Base-by-base conservation (phyloP, 2,888 invertebrate genomes). In the Cheilosia vernalis region DNA sequence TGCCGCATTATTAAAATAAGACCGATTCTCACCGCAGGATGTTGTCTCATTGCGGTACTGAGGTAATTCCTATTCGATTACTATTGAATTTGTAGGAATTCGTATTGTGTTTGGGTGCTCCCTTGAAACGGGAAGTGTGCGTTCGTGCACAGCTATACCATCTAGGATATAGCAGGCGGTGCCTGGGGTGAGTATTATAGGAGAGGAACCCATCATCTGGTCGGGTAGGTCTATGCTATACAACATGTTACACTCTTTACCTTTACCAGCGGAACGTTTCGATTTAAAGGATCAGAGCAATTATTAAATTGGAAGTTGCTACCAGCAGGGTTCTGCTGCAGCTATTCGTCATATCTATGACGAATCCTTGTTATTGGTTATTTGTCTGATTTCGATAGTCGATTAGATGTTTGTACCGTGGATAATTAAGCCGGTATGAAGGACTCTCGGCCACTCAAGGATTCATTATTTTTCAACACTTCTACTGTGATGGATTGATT, bases 391-490 rank as follows among this genome's bases (percentile, higher is more conserved):
- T 80, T 70, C 55, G 74, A 51, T 51, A 53, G 70, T 76, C 74
- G 58, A 66, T 80, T 80, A 70, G 60, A 56, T 44, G 49, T 76
- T 61, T 42, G 51, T 27, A 77, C 70, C 70, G 77, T 81, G 70
- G 60, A 85, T 84, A 84, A 84, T 84, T 84, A 69, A 55, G 17
- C 51, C 55, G 67, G 72, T 56, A 40, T 37, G 58, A 27, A 55
- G 47, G 44, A 9, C 19, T 64, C 24, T 66, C 19, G 67, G 42
- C 13, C 58, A 64, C 13, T 74, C 56, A 51, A 72, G 61, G 81
- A 77, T 70, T 81, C 81, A 85, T 81, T 76, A 81, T 76, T 67
- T 77, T 76, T 85, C 85, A 85, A 81, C 85, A 81, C 85, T 37
- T 85, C 67, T 42, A 10, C 7, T 2, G 10, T 42, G 60, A 49